Base-by-base conservation (phyloP, 2,888 invertebrate species). In the Scaptomyza parva region DNA sequence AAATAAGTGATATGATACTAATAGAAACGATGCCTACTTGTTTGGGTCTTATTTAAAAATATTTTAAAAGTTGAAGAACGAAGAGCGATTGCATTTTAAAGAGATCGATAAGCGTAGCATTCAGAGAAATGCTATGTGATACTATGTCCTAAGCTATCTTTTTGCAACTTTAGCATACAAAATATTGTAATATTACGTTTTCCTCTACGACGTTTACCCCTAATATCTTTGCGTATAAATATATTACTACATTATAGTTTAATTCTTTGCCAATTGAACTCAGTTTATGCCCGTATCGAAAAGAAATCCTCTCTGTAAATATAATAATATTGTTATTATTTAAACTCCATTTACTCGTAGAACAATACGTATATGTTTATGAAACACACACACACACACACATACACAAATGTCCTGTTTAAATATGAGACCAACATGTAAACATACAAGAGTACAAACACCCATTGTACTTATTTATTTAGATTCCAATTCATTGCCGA, bases 1-100 rank as follows among this genome's bases (percentile, higher is more conserved):
- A 33, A 20, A 59, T 71, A 47, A 70, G 39, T 40, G 57, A 35
- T 47, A 51, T 39, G 45, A n/a, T 64, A 12, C 9, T 6, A 9
- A 5, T 20, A 20, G n/a, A 2, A 2, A 20, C 9, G 5, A 40
- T 5, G 40, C 3, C 17, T 18, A 40, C 40, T 17, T 14, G 35
- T 14, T 35, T 30, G 9, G 11, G 26, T 8, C 5, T 8, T 26
- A n/a, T n/a, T n/a, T n/a, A n/a, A n/a, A n/a, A n/a, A n/a, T n/a
- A n/a, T n/a, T n/a, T n/a, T n/a, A n/a, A n/a, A n/a, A n/a, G n/a
- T n/a, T n/a, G n/a, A n/a, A n/a, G n/a, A n/a, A n/a, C n/a, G n/a
- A n/a, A n/a, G n/a, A n/a, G n/a, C n/a, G n/a, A n/a, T n/a, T n/a
- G n/a, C n/a, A n/a, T n/a, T n/a, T n/a, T n/a, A n/a, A n/a, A n/a